Evolutionary conservation across 2,797 vertebrate species (phyloP).

Genomic region (Sylvia borin): DNA sequence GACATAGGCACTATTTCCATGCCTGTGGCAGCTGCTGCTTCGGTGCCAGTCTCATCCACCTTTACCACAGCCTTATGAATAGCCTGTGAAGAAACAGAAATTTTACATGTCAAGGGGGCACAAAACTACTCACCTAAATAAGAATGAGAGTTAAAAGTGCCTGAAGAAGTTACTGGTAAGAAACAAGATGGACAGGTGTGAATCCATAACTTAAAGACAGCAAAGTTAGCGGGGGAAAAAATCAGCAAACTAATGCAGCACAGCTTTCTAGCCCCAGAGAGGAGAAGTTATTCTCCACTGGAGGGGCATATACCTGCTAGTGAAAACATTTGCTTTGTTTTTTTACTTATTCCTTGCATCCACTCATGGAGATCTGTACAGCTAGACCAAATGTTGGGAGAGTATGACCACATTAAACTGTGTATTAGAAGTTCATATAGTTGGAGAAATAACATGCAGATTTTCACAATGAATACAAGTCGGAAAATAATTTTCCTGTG

Average conservation of each 20-base stretch:
- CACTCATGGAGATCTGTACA: not conserved
- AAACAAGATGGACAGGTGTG: not conserved
- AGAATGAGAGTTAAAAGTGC: not conserved
- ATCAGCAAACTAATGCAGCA: not conserved
- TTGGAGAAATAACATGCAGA: not conserved
- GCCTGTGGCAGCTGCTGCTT: conserved; percentile 82
- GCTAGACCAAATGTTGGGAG: not conserved
- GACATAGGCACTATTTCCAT: conserved; percentile 83
- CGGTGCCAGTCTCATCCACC: conserved; percentile 87
- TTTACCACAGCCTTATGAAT: conserved; percentile 89
- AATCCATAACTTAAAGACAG: not conserved
- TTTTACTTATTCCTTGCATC: not conserved
- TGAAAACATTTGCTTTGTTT: not conserved
- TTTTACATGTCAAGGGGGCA: not conserved
- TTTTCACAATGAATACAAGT: not conserved
- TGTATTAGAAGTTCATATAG: not conserved
- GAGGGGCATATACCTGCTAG: not conserved
- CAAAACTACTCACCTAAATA: not conserved
- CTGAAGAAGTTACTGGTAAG: not conserved
- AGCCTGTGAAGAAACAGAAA: conserved; percentile 76
- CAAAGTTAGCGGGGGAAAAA: not conserved
- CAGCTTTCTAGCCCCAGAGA: not conserved
- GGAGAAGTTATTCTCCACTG: not conserved
- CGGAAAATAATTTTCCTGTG: not conserved
- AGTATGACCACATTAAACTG: not conserved